Conservation (phyloP, 2,797 vertebrate genomes). For the Sebastes alutus region DNA sequence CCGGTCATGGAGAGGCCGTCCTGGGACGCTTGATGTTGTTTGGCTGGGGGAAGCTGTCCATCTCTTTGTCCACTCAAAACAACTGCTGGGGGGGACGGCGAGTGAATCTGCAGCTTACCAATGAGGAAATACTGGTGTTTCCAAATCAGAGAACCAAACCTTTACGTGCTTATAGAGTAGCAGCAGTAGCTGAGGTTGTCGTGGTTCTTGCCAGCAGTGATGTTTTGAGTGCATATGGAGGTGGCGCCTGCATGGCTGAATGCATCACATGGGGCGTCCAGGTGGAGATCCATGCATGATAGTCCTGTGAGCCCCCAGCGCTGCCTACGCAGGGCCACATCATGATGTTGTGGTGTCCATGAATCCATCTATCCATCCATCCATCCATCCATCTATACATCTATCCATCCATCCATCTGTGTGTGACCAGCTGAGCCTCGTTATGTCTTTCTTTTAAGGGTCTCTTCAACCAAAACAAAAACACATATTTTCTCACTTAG, state of each 20-base stretch:
- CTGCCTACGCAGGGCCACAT: constrained; percentile 44
- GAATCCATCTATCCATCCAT: neutral
- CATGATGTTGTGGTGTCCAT: constrained; percentile 32
- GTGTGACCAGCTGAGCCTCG: constrained; percentile 53
- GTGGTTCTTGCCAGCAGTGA: constrained; percentile 20
- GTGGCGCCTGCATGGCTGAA: constrained; percentile 71
- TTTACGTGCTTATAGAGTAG: neutral
- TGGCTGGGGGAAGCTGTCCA: constrained; percentile 54
- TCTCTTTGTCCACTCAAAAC: constrained; percentile 74
- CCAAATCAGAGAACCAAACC: neutral
- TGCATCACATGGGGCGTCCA: constrained; percentile 41
- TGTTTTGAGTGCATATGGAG: constrained; percentile 71
- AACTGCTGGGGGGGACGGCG: constrained; percentile 29
- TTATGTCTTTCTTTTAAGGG: constrained; percentile 30
- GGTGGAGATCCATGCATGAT: constrained; percentile 62
- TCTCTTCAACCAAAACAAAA: constrained; percentile 36
- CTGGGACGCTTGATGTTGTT: constrained; percentile 56
- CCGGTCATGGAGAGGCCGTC: constrained; percentile 42
- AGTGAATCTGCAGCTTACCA: neutral
- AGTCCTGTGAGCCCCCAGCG: constrained; percentile 19
- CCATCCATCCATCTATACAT: no score
- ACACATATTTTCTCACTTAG: neutral
- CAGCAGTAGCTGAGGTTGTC: neutral
- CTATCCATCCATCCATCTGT: constrained; percentile 20
- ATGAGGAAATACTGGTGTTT: neutral